Conservation (phyloP, 2,888 invertebrate species). For the Electrophaes corylata region DNA sequence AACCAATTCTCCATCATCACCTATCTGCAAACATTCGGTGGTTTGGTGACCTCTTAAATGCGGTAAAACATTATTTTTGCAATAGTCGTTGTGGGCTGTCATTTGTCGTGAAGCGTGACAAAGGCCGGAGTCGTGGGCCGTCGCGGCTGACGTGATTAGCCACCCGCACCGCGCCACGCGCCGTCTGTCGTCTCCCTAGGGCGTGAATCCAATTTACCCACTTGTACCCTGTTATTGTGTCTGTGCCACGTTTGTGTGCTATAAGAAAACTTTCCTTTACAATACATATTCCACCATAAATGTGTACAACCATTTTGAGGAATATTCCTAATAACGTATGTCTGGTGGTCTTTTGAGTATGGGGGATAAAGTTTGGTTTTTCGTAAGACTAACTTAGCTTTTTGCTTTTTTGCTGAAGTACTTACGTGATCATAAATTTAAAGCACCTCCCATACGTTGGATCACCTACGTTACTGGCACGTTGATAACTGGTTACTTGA, state of each 20-base stretch:
- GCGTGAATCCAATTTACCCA: constrained; percentile 75
- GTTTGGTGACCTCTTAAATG: constrained; percentile 10
- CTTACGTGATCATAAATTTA: not conserved
- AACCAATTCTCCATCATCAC: no score
- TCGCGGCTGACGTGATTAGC: constrained; percentile 48
- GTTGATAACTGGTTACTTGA: not conserved
- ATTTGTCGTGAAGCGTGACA: constrained; percentile 36
- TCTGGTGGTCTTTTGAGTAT: constrained; percentile 1
- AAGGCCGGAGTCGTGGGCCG: constrained; percentile 28
- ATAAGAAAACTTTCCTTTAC: constrained; percentile 59
- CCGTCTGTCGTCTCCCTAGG: constrained; percentile 58
- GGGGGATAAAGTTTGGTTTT: not conserved
- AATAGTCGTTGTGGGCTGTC: constrained; percentile 24
- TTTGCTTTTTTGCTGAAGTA: not conserved
- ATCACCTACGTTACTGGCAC: not conserved
- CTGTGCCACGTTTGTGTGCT: constrained; percentile 53
- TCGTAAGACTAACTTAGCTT: not conserved
- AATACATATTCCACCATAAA: constrained; percentile 52
- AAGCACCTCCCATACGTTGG: not conserved
- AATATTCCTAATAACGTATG: constrained; percentile 11
- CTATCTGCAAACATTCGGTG: not conserved
- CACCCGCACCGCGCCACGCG: constrained; percentile 44
- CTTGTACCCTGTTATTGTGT: constrained; percentile 72
- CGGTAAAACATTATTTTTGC: constrained; percentile 7
- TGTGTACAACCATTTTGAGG: constrained; percentile 32